phyloP scores from a whole-genome alignment of 1,140 invertebrate genomes.

The Drosophila pachea region DNA sequence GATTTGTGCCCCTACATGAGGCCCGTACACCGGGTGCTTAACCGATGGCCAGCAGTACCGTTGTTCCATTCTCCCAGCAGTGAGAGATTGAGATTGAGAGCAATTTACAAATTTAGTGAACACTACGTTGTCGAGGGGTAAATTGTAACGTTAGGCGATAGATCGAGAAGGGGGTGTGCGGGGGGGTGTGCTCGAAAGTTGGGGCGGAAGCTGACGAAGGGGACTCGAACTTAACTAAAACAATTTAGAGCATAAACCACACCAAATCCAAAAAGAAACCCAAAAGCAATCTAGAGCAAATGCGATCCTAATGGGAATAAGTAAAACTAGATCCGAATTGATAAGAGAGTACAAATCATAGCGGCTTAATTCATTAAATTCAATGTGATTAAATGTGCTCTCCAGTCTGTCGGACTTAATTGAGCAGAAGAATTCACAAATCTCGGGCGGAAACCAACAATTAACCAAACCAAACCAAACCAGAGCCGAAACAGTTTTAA shows the following conservation, averaged over 20 bases:
- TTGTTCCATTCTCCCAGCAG: conserved; percentile 50
- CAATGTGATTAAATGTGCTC: neutral
- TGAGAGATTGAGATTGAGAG: conserved; percentile 34
- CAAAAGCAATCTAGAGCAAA: neutral
- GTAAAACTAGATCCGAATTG: conserved; percentile 14
- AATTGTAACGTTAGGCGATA: conserved; percentile 29
- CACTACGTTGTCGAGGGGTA: conserved; percentile 17
- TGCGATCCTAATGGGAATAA: neutral
- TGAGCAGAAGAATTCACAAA: conserved; percentile 48
- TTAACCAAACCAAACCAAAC: conserved; percentile 55
- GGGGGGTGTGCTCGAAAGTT: neutral
- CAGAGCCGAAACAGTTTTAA: conserved; percentile 48
- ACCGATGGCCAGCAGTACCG: conserved; percentile 41
- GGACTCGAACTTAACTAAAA: conserved; percentile 30
- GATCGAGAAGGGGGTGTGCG: neutral
- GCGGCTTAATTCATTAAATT: conserved; percentile 3
- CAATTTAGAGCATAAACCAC: conserved; percentile 12
- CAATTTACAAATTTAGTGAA: conserved; percentile 64
- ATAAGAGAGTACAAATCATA: conserved; percentile 7
- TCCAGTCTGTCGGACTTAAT: conserved; percentile 25
- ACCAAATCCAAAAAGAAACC: neutral
- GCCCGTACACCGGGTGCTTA: neutral
- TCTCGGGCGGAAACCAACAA: conserved; percentile 66
- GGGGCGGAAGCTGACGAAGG: conserved; percentile 9
- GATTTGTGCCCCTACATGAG: conserved; percentile 9